Conservation (phyloP, 2,113 vertebrate genomes). For the Pristiophorus japonicus region DNA sequence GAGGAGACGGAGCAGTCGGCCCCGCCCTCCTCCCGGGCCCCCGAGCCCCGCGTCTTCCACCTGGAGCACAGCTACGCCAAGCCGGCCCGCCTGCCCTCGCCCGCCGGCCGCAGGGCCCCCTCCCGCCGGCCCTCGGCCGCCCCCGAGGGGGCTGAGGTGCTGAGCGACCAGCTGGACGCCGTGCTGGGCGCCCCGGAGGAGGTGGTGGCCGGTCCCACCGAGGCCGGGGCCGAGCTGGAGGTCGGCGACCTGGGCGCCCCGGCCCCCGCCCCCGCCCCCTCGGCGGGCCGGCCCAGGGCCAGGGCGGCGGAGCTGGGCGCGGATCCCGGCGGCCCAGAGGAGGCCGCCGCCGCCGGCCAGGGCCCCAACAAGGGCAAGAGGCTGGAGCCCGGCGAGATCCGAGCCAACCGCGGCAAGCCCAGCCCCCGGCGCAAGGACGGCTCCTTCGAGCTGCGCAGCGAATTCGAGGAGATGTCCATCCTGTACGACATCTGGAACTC, state of each 20-base stretch:
- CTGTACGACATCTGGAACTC: conserved; percentile 96
- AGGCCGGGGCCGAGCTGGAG: conserved; percentile 54
- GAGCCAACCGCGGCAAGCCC: conserved; percentile 42
- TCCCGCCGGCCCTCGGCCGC: conserved; percentile 74
- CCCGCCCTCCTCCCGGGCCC: too few relatives aligned
- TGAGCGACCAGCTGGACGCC: conserved; percentile 42
- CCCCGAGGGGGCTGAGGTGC: too few relatives aligned
- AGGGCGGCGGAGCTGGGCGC: conserved; percentile 63
- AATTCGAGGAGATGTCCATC: conserved; percentile 98
- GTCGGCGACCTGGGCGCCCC: conserved; percentile 65
- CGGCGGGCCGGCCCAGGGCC: conserved; percentile 55
- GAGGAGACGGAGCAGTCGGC: too few relatives aligned
- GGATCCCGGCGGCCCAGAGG: conserved; percentile 45
- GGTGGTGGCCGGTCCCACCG: conserved; percentile 47
- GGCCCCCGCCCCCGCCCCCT: too few relatives aligned
- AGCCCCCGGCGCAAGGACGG: conserved; percentile 37
- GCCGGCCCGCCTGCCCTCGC: conserved; percentile 54
- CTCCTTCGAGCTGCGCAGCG: conserved; percentile 59
- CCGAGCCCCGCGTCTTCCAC: not conserved
- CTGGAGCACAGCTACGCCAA: conserved; percentile 69
- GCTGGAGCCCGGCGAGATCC: conserved; percentile 41
- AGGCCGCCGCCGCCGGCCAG: conserved; percentile 47
- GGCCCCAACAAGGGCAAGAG: conserved; percentile 43
- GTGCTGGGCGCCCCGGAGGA: conserved; percentile 45
- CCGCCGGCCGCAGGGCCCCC: conserved; percentile 62